These are phyloP conservation scores for Myotis yumanensis DNA, from an alignment of 2,113 vertebrate genomes.

Conservation along the genomic window DNA sequence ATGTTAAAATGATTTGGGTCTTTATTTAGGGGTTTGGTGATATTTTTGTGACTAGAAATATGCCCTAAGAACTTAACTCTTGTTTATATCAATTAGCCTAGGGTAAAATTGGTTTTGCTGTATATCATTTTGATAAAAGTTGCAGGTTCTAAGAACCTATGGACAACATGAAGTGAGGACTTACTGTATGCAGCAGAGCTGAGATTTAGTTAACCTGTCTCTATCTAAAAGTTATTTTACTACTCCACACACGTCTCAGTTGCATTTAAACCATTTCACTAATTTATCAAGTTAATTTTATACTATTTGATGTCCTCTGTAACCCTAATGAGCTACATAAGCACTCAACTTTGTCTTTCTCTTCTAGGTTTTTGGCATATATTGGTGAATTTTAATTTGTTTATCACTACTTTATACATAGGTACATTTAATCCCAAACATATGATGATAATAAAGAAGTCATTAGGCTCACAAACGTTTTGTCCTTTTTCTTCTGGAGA, in stretches of 20 bases:
- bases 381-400: neutral
- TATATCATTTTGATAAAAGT: neutral
- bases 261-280: neutral
- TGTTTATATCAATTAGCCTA: neutral
- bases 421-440: neutral
- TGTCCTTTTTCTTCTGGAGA: neutral
- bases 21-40: neutral
- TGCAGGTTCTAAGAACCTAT: neutral
- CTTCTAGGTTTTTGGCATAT: neutral
- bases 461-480: neutral
- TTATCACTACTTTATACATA: neutral
- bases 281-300: neutral
- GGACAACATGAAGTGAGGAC: neutral
- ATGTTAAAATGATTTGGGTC: neutral
- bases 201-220: neutral
- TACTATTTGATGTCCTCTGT: neutral
- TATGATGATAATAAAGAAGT: neutral
- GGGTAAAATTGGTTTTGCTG: neutral
- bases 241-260: accelerated
- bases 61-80: neutral
- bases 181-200: neutral
- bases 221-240: neutral
- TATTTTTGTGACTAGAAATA: neutral
- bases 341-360: neutral
- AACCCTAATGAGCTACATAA: neutral